Conservation (phyloP, 2,113 vertebrate species). For the Oreocharis arfaki region DNA sequence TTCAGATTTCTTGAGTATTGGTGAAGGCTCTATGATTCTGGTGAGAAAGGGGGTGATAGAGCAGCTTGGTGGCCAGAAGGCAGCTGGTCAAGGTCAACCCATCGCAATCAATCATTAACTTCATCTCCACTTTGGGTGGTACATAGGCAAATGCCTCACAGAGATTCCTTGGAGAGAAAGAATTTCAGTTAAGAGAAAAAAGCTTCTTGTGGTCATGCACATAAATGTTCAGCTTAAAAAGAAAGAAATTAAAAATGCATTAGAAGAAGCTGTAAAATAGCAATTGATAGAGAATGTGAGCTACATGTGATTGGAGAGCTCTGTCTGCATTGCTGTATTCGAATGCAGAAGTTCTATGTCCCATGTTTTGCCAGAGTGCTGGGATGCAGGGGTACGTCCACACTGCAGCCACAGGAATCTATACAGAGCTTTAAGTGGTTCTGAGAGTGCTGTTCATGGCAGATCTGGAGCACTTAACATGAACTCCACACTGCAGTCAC, state of each 20-base stretch:
- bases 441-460: not conserved
- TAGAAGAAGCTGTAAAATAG: not conserved
- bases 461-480: not conserved
- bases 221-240: not conserved
- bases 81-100: not conserved
- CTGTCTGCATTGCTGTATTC: not conserved
- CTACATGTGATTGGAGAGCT: not conserved
- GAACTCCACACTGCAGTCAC: not conserved
- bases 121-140: not conserved
- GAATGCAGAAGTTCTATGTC: not conserved
- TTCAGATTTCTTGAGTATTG: not conserved
- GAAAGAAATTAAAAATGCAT: not conserved
- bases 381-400: not conserved
- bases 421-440: not conserved
- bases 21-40: not conserved
- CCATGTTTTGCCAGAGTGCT: not conserved
- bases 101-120: not conserved
- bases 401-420: not conserved
- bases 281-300: not conserved
- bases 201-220: not conserved
- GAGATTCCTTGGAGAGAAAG: not conserved
- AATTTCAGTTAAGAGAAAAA: not conserved
- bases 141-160: not conserved
- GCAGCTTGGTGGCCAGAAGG: not conserved
- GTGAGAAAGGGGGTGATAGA: not conserved